Conservation (phyloP, 35 echinoderm and acorn worm species). For the Nesometra sesokonis region DNA sequence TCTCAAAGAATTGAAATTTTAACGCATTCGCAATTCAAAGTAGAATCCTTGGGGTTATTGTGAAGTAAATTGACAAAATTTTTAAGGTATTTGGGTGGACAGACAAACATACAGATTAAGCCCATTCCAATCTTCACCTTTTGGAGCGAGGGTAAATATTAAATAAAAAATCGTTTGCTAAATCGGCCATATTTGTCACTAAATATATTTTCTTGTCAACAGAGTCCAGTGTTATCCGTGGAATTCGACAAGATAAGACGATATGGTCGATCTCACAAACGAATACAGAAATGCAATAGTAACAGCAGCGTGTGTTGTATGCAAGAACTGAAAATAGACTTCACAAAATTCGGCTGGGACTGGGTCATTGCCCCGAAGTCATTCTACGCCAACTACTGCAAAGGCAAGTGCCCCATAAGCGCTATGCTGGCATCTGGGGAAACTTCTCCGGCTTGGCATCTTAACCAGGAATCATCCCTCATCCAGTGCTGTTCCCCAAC, state of each 20-base stretch:
- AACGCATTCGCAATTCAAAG: no score
- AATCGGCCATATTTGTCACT: not conserved
- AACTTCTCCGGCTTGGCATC: no score
- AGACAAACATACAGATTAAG: no score
- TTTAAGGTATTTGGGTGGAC: no score
- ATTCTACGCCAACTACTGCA: slow-evolving; percentile 81
- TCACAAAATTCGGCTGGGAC: slow-evolving; percentile 81
- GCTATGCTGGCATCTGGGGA: not conserved
- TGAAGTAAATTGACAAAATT: no score
- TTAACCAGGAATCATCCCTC: not conserved
- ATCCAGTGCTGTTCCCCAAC: not conserved
- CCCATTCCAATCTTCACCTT: no score
- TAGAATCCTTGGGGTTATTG: no score
- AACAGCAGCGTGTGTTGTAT: slow-evolving; percentile 41
- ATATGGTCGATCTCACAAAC: not conserved
- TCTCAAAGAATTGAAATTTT: no score
- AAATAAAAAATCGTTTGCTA: no score
- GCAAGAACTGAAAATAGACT: slow-evolving; percentile 60
- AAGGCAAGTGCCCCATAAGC: slow-evolving; percentile 47
- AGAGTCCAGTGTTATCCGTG: not conserved
- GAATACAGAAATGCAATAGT: not conserved
- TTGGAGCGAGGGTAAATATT: no score
- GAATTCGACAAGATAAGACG: not conserved
- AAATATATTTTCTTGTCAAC: not conserved
- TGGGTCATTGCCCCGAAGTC: slow-evolving; percentile 75